Conservation (phyloP, 2,888 invertebrate genomes). For the Drosophila kanekoi region DNA sequence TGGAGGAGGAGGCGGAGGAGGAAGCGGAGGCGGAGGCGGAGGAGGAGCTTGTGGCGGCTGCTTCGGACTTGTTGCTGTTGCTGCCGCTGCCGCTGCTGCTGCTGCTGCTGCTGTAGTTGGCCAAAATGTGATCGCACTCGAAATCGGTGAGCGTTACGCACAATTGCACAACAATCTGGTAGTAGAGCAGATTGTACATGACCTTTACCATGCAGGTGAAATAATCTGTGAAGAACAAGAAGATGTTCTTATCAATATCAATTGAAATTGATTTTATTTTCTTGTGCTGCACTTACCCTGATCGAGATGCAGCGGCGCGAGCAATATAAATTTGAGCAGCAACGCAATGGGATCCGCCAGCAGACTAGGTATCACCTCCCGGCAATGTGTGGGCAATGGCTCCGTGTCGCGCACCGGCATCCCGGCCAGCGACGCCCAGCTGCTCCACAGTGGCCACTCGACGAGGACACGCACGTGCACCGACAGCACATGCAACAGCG, state of each 20-base stretch:
- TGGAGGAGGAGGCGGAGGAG: not conserved
- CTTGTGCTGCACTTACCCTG: constrained; percentile 88
- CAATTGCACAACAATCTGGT: constrained; percentile 94
- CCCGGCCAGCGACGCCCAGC: constrained; percentile 85
- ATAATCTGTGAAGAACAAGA: constrained; percentile 88
- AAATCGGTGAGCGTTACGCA: constrained; percentile 89
- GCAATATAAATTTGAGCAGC: constrained; percentile 93
- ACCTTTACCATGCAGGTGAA: constrained; percentile 95
- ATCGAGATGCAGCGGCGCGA: constrained; percentile 94
- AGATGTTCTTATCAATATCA: too few relatives aligned
- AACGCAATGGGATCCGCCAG: constrained; percentile 94
- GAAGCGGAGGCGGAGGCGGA: not conserved
- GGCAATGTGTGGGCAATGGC: constrained; percentile 84
- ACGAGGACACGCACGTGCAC: constrained; percentile 92
- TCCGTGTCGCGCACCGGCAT: constrained; percentile 82
- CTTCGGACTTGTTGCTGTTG: not conserved
- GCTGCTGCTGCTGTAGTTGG: constrained; percentile 64
- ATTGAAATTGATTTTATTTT: too few relatives aligned
- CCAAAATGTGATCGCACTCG: constrained; percentile 87
- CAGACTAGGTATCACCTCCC: constrained; percentile 90
- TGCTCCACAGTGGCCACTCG: constrained; percentile 87
- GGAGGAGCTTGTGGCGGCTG: constrained; percentile 17
- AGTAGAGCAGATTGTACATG: constrained; percentile 94
- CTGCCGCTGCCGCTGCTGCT: too few relatives aligned
- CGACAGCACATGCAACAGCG: constrained; percentile 94